Evolutionary conservation across 2,113 vertebrate species (phyloP), one percentile per base, ranked within the genome.

Genomic region (Parotia lawesii): DNA sequence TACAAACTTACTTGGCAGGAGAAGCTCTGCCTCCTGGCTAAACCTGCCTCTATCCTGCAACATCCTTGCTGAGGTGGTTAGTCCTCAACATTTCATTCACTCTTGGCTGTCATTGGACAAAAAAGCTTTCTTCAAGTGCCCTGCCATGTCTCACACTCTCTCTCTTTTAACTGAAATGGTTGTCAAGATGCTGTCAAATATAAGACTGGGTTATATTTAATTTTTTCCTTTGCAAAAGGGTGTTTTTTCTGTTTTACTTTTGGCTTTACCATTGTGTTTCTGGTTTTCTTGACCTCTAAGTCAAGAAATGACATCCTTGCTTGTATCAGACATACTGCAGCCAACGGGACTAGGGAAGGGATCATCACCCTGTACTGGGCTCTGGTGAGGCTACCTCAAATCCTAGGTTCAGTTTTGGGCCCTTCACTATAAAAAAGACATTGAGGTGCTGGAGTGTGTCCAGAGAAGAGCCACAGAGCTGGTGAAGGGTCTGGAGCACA

Each of bases 331-430:
- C 35, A 54, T 9, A 16, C 40, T 9, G 18, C 1, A 2, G 28
- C 29, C 17, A 40, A 47, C 17, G 56, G 77, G n/a, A 69, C 6
- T 19, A 54, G 35, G 35, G 18, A 67, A 48, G 22, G 15, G 21
- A 48, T 33, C 0, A 0, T 33, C 35, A 38, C 35, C 25, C 16
- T 60, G 8, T 25, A 22, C 38, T n/a, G 11, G 28, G 20, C 40
- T 40, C 40, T 33, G 22, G 11, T 42, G 62, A 75, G 14, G 20
- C 14, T 61, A 4, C 15, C 25, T 75, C 0, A 0, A 31, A 54
- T 35, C 10, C 35, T 35, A 3, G 19, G 17, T 23, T 54, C 29
- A 28, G 29, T 61, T 75, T 54, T 82, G 54, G 8, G 29, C 21
- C 12, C 2, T 22, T 48, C 35, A 69, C n/a, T 82, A 9, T 4